Percentiles rank a stretch among this genome's conserved stretches.
Conservation (phyloP, 2,888 invertebrate species). For the Mimumesa dahlbomi region DNA sequence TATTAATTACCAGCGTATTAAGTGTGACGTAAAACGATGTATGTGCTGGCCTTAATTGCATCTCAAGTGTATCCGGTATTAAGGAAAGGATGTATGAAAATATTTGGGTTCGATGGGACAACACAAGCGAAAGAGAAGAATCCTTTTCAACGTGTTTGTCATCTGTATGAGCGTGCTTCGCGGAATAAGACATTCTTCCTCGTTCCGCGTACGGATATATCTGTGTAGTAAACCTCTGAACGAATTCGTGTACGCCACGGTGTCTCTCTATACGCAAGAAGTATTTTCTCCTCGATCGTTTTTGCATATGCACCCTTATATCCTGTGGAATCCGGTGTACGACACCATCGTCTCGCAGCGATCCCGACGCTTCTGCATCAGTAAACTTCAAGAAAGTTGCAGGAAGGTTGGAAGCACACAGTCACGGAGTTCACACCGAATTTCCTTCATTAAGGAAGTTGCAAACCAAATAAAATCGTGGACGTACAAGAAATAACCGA, state of each 20-base stretch:
- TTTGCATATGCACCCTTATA: conserved; percentile 41
- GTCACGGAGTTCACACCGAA: conserved; percentile 19
- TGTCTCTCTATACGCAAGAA: conserved; percentile 38
- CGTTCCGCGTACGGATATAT: conserved; percentile 31
- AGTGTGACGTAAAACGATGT: too few species aligned
- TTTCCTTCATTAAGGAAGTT: conserved; percentile 47
- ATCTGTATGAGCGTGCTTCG: conserved; percentile 23
- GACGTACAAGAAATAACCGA: conserved; percentile 21
- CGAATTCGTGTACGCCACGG: conserved; percentile 40
- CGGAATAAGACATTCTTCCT: conserved; percentile 37
- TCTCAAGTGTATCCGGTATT: too few species aligned
- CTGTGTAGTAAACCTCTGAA: conserved; percentile 24
- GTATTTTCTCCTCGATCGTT: conserved; percentile 45
- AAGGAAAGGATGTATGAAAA: too few species aligned
- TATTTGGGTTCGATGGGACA: too few species aligned
- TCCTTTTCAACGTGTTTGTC: conserved; percentile 30
- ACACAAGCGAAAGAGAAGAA: conserved; percentile 4
- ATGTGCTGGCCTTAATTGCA: too few species aligned
- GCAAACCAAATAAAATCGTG: conserved; percentile 20
- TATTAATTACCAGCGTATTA: too few species aligned
- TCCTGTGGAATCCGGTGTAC: conserved; percentile 31
- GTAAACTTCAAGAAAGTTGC: conserved; percentile 31
- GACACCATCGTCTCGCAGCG: conserved; percentile 20
- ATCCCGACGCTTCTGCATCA: conserved; percentile 32
- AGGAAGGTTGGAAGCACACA: conserved; percentile 11